Conservation (phyloP, 2,797 vertebrate genomes). For the Semotilus atromaculatus region DNA sequence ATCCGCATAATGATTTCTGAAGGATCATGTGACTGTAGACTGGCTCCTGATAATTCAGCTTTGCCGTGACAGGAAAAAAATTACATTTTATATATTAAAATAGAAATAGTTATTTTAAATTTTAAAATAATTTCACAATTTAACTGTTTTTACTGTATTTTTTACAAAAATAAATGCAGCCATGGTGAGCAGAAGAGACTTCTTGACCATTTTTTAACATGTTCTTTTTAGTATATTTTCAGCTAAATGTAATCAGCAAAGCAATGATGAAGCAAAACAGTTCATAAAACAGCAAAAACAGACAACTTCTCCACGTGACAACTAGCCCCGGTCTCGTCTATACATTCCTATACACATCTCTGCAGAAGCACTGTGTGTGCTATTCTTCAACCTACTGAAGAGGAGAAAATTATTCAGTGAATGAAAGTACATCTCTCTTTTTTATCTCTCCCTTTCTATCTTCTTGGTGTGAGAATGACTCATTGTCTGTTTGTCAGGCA, state of each 20-base stretch:
- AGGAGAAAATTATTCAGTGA: not conserved
- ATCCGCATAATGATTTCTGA: not conserved
- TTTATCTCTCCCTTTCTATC: not conserved
- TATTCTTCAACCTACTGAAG: not conserved
- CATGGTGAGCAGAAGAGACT: not conserved
- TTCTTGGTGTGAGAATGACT: conserved; percentile 3
- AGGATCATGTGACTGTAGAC: not conserved
- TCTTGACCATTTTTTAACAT: not conserved
- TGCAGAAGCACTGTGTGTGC: not conserved
- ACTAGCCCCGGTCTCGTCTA: not conserved
- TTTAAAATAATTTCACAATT: too few species aligned
- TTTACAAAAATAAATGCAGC: too few species aligned
- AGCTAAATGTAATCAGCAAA: not conserved
- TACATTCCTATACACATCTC: not conserved
- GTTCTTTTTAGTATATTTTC: not conserved
- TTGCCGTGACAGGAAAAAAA: not conserved
- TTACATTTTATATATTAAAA: not conserved
- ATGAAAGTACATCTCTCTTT: not conserved
- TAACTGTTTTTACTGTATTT: not conserved
- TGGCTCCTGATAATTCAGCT: not conserved
- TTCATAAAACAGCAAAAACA: not conserved
- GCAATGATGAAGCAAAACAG: not conserved
- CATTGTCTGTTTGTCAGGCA: conserved; percentile 30
- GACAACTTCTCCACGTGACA: not conserved
- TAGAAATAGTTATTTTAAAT: not conserved